Percentiles rank a stretch among this genome's conserved stretches.
These are phyloP conservation scores for Neosalanx taihuensis DNA, from an alignment of 2,797 vertebrate species.

Conservation along the genomic window DNA sequence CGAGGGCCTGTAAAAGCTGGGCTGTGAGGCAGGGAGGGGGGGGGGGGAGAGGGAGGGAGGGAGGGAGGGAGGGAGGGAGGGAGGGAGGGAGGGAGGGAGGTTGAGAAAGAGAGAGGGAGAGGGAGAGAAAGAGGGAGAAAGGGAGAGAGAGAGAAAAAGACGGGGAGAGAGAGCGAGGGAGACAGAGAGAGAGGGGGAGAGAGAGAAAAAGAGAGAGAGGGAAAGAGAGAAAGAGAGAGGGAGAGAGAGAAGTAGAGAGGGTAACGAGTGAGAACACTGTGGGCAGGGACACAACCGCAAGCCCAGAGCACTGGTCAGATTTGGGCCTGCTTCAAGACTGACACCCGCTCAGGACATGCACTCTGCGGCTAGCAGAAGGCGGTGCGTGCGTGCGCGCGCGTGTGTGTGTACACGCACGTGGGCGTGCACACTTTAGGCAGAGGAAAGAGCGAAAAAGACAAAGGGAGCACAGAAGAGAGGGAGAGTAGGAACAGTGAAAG, in stretches of 20 bases:
- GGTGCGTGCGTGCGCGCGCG: slow-evolving; percentile 1
- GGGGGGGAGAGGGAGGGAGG: slow-evolving; percentile 41
- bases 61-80: slow-evolving; percentile 30
- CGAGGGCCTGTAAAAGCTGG: slow-evolving; percentile 45
- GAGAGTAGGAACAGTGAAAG: slow-evolving; percentile 49
- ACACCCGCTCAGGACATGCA: slow-evolving; percentile 71
- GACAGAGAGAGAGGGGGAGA: slow-evolving; percentile 46
- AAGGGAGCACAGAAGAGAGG: slow-evolving; percentile 53
- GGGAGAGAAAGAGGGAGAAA: too few species aligned
- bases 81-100: not conserved
- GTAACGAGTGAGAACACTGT: slow-evolving; percentile 40
- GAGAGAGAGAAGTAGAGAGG: not conserved
- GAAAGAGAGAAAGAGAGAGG: slow-evolving; percentile 37
- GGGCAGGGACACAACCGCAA: slow-evolving; percentile 59
- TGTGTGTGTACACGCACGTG: slow-evolving; percentile 19
- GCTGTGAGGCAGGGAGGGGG: slow-evolving; percentile 51
- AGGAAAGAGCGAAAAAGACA: slow-evolving; percentile 45
- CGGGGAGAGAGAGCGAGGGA: slow-evolving; percentile 10
- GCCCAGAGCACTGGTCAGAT: slow-evolving; percentile 63
- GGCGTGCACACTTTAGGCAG: slow-evolving; percentile 38
- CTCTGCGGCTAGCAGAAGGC: slow-evolving; percentile 16
- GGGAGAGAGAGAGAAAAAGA: too few species aligned
- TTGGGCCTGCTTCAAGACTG: slow-evolving; percentile 69
- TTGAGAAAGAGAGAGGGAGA: slow-evolving; percentile 26
- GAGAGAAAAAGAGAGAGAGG: slow-evolving; percentile 27